Conservation (phyloP, 2,888 invertebrate species). For the Altica lythri region DNA sequence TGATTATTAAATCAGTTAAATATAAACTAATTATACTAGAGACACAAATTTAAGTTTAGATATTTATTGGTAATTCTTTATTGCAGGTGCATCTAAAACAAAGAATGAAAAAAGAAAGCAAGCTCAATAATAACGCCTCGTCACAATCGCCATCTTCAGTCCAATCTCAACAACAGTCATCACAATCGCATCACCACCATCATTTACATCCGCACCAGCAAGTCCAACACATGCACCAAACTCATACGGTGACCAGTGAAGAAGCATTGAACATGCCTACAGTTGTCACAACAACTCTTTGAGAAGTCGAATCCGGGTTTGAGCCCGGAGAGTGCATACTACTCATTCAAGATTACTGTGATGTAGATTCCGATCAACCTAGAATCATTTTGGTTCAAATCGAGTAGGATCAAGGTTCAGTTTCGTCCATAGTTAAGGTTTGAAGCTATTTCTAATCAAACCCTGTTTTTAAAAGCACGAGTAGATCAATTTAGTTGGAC, state of each 20-base stretch:
- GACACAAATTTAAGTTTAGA: too few relatives aligned
- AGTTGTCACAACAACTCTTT: slow-evolving; percentile 60
- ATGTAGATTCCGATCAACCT: slow-evolving; percentile 52
- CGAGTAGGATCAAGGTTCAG: slow-evolving; percentile 40
- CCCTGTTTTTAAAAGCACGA: too few relatives aligned
- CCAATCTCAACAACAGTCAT: slow-evolving; percentile 29
- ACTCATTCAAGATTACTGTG: slow-evolving; percentile 58
- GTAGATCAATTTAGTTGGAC: too few relatives aligned
- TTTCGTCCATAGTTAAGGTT: slow-evolving; percentile 23
- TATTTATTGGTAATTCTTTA: too few relatives aligned
- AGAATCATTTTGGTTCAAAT: slow-evolving; percentile 57
- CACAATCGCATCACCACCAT: slow-evolving; percentile 46
- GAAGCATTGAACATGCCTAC: slow-evolving; percentile 53
- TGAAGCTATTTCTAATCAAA: too few relatives aligned
- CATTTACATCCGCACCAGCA: slow-evolving; percentile 47
- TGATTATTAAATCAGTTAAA: too few relatives aligned
- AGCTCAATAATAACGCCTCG: slow-evolving; percentile 61
- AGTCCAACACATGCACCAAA: slow-evolving; percentile 49
- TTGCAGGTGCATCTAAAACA: slow-evolving; percentile 84
- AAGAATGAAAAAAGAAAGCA: slow-evolving; percentile 84
- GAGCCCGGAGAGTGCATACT: slow-evolving; percentile 59
- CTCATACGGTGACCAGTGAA: slow-evolving; percentile 53
- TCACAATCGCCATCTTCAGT: slow-evolving; percentile 41
- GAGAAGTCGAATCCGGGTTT: slow-evolving; percentile 62
- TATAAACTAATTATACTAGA: too few relatives aligned